A percentile compares a stretch with the other conserved stretches of the same genome.
phyloP scores from a whole-genome alignment of 2,888 invertebrate genomes.

The Nysson spinosus region DNA sequence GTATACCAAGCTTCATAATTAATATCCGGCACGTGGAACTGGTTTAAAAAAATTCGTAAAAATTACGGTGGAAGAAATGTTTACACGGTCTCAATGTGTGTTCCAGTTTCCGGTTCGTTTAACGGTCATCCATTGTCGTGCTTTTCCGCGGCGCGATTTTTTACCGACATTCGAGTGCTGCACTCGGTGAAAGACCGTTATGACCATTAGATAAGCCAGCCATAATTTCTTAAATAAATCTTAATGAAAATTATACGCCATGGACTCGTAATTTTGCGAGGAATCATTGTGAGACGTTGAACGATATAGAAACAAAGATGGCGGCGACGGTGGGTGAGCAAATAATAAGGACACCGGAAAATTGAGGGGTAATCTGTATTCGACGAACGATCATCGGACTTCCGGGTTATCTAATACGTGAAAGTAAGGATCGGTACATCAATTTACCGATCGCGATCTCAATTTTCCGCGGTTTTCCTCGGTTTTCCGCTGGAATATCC shows the following conservation, averaged over 20 bases:
- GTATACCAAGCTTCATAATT: no score
- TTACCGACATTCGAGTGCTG: conserved; percentile 4
- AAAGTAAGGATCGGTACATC: conserved; percentile 36
- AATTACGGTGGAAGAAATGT: conserved; percentile 3
- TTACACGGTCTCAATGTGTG: conserved; percentile 48
- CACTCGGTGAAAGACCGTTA: conserved; percentile 34
- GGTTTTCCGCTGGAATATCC: conserved; percentile 14
- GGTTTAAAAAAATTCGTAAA: no score
- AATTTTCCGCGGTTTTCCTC: conserved; percentile 35
- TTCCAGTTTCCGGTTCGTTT: conserved; percentile 65
- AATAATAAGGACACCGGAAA: no score
- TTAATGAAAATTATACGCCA: conserved; percentile 15
- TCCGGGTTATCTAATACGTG: conserved; percentile 50
- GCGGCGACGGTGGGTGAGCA: background rate
- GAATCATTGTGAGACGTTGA: no score
- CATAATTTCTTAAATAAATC: conserved; percentile 23
- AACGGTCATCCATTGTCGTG: conserved; percentile 49
- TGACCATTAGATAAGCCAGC: conserved; percentile 40
- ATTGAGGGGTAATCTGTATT: conserved; percentile 2
- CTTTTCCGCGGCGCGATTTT: background rate
- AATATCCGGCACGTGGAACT: no score
- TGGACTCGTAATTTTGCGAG: background rate
- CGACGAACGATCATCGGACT: conserved; percentile 10
- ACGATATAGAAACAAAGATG: no score
- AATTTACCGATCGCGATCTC: conserved; percentile 25